Evolutionary conservation across 1,140 invertebrate species (phyloP), one percentile per base, ranked within the genome.

Genomic region (Anastatus disparis): DNA sequence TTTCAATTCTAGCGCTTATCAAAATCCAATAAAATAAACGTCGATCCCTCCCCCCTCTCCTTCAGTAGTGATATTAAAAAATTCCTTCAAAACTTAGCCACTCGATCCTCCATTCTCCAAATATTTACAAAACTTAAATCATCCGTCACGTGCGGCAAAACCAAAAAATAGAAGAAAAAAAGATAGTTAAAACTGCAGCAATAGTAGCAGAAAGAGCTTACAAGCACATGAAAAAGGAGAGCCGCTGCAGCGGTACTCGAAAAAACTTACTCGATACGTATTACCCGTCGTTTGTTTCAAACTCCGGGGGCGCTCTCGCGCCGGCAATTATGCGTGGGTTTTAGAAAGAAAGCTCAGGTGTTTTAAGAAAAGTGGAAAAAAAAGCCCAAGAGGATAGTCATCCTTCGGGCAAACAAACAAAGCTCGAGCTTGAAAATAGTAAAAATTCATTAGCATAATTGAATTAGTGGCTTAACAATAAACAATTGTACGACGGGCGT

Each of bases 291-390:
- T 35, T 52, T 24, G 29, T 52, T 64, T 50, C 3, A 64, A 64
- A 50, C n/a, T 38, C 26, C 29, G 3, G 40, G 22, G 6, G 6
- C 38, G 12, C 3, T 38, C 24, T 22, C 38, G 22, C 20, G 20
- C 20, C 27, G 17, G 27, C 61, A 63, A 52, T 50, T 63, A 52
- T 24, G 24, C n/a, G 4, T 0, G 15, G n/a, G n/a, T n/a, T n/a
- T n/a, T n/a, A n/a, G n/a, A n/a, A n/a, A n/a, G n/a, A 31, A 68
- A 53, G 42, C 65, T 35, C 66, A 61, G 56, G 66, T 69, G 66
- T 53, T 53, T n/a, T n/a, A n/a, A n/a, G 20, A 9, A n/a, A 12
- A 27, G 29, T 13, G 62, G 22, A 12, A 2, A 26, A 35, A 35
- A 35, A 55, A 17, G 8, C 2, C 15, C n/a, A n/a, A 2, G 53